These are phyloP conservation scores for Vanessa atalanta DNA, from an alignment of 1,140 invertebrate species.

Conservation along the genomic window DNA sequence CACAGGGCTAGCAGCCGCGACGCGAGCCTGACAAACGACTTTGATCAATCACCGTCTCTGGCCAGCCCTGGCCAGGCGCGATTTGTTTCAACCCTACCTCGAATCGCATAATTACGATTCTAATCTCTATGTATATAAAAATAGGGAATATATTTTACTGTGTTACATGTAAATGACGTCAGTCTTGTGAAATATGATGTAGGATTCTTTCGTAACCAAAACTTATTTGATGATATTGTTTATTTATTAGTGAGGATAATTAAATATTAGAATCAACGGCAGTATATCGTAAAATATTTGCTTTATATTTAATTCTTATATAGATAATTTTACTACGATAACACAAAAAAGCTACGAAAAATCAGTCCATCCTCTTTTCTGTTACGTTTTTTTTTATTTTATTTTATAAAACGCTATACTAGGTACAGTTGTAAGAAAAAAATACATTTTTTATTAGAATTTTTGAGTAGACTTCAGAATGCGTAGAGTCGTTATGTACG, in stretches of 20 bases:
- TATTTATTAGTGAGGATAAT: background rate
- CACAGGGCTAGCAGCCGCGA: constrained; percentile 57
- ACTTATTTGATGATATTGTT: background rate
- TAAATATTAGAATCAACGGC: background rate
- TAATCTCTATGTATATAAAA: constrained; percentile 10
- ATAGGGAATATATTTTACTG: constrained; percentile 15
- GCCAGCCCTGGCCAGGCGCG: constrained; percentile 54
- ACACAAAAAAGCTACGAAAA: no score
- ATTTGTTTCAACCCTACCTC: constrained; percentile 67
- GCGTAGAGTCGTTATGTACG: background rate
- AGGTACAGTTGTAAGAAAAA: constrained; percentile 3
- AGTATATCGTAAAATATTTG: no score
- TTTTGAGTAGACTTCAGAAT: constrained; percentile 8
- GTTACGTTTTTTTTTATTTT: no score
- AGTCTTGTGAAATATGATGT: constrained; percentile 32
- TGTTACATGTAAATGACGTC: constrained; percentile 10
- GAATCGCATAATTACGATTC: constrained; percentile 37
- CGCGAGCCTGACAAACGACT: constrained; percentile 75
- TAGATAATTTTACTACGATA: no score
- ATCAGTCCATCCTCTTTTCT: no score
- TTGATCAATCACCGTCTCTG: constrained; percentile 68
- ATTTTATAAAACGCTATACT: background rate
- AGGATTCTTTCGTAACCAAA: constrained; percentile 8
- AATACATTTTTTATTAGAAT: constrained; percentile 5
- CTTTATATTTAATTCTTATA: no score